Percentiles rank a stretch among this genome's conserved stretches.
These are phyloP conservation scores for Sminthurides aquaticus DNA, from an alignment of 2,888 invertebrate species.

Conservation along the genomic window DNA sequence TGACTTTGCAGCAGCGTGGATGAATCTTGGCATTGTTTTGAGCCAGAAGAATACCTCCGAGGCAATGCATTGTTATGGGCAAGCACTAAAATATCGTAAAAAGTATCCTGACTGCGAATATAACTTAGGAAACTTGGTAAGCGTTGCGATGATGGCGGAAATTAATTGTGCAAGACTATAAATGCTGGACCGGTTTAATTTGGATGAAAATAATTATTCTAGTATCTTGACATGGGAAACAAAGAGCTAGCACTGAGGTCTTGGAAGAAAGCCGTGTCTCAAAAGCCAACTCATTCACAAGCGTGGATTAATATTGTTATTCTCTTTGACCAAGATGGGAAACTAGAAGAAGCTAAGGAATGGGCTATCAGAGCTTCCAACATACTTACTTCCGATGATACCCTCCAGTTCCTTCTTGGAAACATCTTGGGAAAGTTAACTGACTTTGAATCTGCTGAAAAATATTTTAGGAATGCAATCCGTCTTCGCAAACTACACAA, in stretches of 20 bases:
- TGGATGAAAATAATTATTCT: neutral
- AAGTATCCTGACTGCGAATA: constrained; percentile 89
- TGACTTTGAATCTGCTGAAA: constrained; percentile 69
- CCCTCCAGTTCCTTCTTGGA: constrained; percentile 76
- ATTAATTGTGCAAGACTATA: neutral
- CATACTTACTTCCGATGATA: constrained; percentile 59
- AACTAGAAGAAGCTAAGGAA: constrained; percentile 61
- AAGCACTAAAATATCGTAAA: constrained; percentile 65
- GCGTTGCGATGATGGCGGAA: constrained; percentile 19
- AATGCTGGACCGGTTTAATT: neutral
- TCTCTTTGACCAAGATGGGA: constrained; percentile 68
- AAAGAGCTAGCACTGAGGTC: constrained; percentile 66
- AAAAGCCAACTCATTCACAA: constrained; percentile 68
- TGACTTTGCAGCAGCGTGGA: constrained; percentile 93
- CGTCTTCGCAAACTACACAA: constrained; percentile 48
- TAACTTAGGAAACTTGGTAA: constrained; percentile 87
- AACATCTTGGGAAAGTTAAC: constrained; percentile 79
- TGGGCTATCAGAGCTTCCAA: constrained; percentile 63
- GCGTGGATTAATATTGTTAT: constrained; percentile 91
- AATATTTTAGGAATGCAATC: constrained; percentile 70
- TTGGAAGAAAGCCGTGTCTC: constrained; percentile 73
- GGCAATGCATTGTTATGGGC: constrained; percentile 70
- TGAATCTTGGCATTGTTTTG: constrained; percentile 92
- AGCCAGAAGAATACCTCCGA: constrained; percentile 63
- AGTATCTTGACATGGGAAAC: constrained; percentile 72